These are phyloP conservation scores for Oxycera nigricornis DNA, from an alignment of 2,888 invertebrate species.

Conservation along the genomic window DNA sequence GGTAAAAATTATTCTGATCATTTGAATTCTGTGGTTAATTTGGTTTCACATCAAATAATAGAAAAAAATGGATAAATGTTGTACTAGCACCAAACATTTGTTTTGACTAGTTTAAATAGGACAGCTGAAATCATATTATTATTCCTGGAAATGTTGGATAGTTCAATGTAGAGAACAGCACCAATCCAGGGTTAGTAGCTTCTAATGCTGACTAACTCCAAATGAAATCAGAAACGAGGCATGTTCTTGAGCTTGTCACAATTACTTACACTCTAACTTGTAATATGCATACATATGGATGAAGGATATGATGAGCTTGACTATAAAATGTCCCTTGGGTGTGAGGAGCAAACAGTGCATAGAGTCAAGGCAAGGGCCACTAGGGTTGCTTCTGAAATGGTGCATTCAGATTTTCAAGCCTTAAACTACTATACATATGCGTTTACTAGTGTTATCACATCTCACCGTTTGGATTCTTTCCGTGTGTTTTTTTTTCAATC, in stretches of 20 bases:
- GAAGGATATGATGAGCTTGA: slow-evolving; percentile 12
- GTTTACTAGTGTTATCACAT: not conserved
- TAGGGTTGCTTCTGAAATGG: not conserved
- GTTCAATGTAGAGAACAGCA: too few species aligned
- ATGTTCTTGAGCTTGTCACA: slow-evolving; percentile 19
- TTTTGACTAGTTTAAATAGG: too few species aligned
- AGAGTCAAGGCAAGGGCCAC: not conserved
- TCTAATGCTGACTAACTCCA: not conserved
- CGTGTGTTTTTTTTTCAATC: not conserved
- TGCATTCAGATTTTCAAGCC: not conserved
- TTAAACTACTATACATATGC: not conserved
- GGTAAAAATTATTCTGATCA: too few species aligned
- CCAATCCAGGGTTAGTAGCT: not conserved
- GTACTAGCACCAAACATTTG: too few species aligned
- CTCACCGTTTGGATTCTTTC: not conserved
- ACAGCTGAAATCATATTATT: too few species aligned
- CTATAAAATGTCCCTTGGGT: not conserved
- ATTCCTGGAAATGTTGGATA: too few species aligned
- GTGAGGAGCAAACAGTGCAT: not conserved
- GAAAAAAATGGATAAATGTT: too few species aligned
- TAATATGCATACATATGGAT: not conserved
- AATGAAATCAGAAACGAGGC: not conserved
- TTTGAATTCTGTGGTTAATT: too few species aligned
- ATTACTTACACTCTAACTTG: slow-evolving; percentile 22
- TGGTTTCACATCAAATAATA: too few species aligned